Conservation (phyloP, 2,113 vertebrate genomes). For the Bubo bubo region DNA sequence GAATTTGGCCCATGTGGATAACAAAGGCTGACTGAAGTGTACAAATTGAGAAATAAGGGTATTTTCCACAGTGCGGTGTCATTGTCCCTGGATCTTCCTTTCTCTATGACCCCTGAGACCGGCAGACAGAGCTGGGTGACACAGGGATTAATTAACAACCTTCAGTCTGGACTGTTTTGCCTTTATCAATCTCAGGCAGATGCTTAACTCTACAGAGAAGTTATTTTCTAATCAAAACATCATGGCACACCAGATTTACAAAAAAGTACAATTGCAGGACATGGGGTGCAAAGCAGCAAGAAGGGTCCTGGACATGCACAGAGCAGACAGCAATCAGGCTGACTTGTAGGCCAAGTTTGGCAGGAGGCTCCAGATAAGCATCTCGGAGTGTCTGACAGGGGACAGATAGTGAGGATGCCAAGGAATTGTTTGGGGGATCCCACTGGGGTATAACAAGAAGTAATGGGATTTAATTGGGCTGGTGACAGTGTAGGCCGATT, state of each 20-base stretch:
- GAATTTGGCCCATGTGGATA: not conserved
- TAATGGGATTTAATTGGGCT: constrained; percentile 5
- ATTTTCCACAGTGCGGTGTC: not conserved
- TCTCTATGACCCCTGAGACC: not conserved
- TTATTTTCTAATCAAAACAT: constrained; percentile 20
- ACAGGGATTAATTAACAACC: not conserved
- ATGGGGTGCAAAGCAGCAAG: not conserved
- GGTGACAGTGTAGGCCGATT: not conserved
- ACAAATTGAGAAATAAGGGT: not conserved
- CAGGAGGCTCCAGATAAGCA: not conserved
- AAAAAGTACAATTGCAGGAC: not conserved
- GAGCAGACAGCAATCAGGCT: not conserved
- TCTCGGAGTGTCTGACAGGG: constrained; percentile 6
- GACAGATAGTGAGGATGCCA: not conserved
- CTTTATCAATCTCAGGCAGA: not conserved
- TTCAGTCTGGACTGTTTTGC: not conserved
- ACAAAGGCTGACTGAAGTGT: not conserved
- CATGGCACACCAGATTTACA: not conserved
- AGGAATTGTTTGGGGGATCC: not conserved
- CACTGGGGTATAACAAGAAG: not conserved
- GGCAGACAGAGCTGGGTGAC: not conserved
- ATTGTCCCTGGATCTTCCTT: not conserved
- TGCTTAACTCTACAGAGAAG: not conserved
- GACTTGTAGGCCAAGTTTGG: not conserved
- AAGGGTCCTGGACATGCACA: not conserved